Conservation (phyloP, 2,113 vertebrate genomes). For the Noctilio leporinus region DNA sequence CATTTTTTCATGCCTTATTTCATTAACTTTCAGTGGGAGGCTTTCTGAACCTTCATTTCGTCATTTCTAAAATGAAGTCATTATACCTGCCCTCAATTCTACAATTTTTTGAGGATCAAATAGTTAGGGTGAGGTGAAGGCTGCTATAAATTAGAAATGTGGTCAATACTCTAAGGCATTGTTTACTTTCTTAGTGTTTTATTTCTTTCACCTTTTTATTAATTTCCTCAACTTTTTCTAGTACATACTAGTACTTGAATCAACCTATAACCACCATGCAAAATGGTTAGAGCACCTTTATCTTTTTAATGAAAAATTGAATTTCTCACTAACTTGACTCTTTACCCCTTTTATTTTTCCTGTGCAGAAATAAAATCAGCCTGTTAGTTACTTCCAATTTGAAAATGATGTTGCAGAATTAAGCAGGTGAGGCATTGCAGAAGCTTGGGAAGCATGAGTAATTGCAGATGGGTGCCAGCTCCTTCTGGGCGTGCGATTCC, state of each 20-base stretch:
- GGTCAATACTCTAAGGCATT: not conserved
- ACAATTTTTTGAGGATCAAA: not conserved
- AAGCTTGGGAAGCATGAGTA: not conserved
- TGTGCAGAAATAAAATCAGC: not conserved
- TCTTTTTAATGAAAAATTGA: not conserved
- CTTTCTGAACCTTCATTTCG: not conserved
- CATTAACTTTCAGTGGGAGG: not conserved
- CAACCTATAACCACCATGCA: not conserved
- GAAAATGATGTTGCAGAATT: not conserved
- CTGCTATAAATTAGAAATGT: not conserved
- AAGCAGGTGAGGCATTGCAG: not conserved
- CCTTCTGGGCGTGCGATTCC: not conserved
- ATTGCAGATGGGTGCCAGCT: not conserved
- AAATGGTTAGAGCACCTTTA: not conserved
- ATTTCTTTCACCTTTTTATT: not conserved
- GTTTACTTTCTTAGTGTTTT: not conserved
- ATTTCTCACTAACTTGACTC: not conserved
- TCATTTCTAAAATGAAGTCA: not conserved
- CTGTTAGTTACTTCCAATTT: not conserved
- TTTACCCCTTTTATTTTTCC: conserved; percentile 23
- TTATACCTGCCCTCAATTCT: not conserved
- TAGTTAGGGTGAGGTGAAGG: not conserved
- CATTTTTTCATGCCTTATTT: not conserved
- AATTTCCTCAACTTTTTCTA: not conserved
- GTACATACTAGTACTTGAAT: not conserved